Evolutionary conservation across 1,140 invertebrate genomes (phyloP), one percentile per base, ranked within the genome.

Genomic region (Whitmania pigra): DNA sequence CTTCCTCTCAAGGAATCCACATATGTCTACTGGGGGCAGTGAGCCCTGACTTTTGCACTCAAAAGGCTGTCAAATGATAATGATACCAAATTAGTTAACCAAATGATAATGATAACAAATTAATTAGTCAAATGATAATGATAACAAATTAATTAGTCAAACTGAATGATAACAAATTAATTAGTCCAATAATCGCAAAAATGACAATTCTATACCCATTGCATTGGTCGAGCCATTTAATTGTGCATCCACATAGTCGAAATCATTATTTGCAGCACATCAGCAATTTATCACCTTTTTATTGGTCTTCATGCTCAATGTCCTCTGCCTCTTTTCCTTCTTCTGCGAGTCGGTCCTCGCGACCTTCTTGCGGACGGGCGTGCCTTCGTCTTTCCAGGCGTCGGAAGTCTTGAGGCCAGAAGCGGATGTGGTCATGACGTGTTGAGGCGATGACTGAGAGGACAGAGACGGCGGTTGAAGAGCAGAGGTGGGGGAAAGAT

Each of bases 271-370:
- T 13, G 13, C 15, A 49, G 43, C n/a, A 1, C 15, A 17, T 15
- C 9, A 49, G 89, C 15, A 17, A 49, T 49, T 11, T 17, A 49
- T 49, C 77, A 84, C 74, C 67, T 93, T 84, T 0, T 94, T 95
- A 7, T 91, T 97, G 81, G 94, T 95, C 7, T 91, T 97, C 81
- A 98, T 97, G 76, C 92, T 94, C 0, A 94, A 92, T 0, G 93
- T 96, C 74, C 93, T 85, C 80, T 94, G 79, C 70, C 55, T 66
- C 53, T 74, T 93, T 13, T 82, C 79, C 74, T 90, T 90, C 77
- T 82, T 82, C 60, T 76, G 73, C 57, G 75, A 75, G 18, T 76
- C 73, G 29, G 49, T 73, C 25, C 53, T 77, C 22, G 68, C 69
- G 7, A 71, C 57, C 66, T 74, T 74, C 60, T 71, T 73, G 20